Base-by-base conservation (phyloP, 2,888 invertebrate genomes). In the Mellilla xanthometata region DNA sequence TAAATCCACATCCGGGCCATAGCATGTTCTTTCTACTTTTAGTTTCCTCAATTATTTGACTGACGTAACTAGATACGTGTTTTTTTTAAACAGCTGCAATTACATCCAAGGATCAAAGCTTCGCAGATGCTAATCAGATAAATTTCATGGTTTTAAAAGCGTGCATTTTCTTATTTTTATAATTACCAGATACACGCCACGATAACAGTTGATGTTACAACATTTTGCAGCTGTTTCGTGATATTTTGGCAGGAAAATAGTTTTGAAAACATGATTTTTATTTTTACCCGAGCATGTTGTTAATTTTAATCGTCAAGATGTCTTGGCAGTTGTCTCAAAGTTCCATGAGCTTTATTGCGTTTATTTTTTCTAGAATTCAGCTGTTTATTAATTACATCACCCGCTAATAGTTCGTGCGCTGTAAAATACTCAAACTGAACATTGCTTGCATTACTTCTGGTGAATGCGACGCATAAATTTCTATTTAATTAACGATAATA, bases 261-360 rank as follows among this genome's bases (percentile, higher is more conserved):
- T 77, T 79, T 78, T 68, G 65, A 78, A 81, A 82, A 72, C 72
- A 72, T 61, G 58, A 74, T 68, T 79, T 82, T 82, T 83, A 81
- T 85, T 83, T 83, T 76, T 60, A 67, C 71, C 57, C 65, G 54
- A 61, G 56, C 60, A 61, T 56, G 73, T 68, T 77, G 74, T 83
- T 81, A 80, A 84, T 85, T 86, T 82, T 83, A 81, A 86, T 87
- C 82, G 72, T 77, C 76, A 76, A 72, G 72, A 81, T 72, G 63
- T 83, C 82, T 88, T 88, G 87, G 88, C 88, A 87, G 78, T 75
- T 78, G 77, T 75, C 72, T 80, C 83, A 84, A 84, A 83, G 82
- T 62, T 63, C 73, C 71, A 71, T 71, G 72, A 71, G 63, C 72
- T 85, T 85, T 86, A 83, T 83, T 73, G 66, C 76, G 49, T 40